Evolutionary conservation across 2,797 vertebrate species (phyloP).

Genomic region (Parauchenoglanis punctatus): DNA sequence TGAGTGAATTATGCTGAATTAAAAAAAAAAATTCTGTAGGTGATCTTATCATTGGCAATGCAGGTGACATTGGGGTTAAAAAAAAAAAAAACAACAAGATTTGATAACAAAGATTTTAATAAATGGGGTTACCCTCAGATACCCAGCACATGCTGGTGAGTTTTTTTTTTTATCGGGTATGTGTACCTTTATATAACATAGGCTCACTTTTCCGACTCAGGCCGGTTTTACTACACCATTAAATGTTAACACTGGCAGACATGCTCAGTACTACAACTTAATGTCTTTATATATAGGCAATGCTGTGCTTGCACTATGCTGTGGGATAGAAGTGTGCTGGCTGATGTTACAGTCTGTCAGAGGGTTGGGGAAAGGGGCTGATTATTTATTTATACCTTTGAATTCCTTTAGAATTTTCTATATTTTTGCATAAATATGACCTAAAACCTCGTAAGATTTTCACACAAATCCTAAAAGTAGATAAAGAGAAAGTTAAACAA

Average conservation of each 20-base stretch:
- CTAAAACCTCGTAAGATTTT: too few species aligned
- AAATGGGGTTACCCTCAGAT: neutral
- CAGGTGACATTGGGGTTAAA: neutral
- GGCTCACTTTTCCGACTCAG: neutral
- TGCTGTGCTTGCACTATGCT: neutral
- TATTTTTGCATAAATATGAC: too few species aligned
- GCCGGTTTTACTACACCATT: neutral
- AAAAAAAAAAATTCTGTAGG: too few species aligned
- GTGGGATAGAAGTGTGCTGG: neutral
- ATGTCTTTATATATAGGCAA: conserved; percentile 2
- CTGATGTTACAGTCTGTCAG: neutral
- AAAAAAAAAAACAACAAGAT: neutral
- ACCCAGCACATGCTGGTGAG: too few species aligned
- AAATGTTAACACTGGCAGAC: neutral
- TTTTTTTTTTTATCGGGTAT: neutral
- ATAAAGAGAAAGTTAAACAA: too few species aligned
- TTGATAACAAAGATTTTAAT: neutral
- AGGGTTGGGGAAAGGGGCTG: neutral
- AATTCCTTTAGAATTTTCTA: too few species aligned
- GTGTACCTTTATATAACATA: neutral
- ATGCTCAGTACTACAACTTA: neutral
- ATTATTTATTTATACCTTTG: neutral
- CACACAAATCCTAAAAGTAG: too few species aligned
- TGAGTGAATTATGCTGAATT: too few species aligned
- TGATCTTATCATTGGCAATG: neutral